Conservation (phyloP, 2,797 vertebrate genomes). For the Neosilurus mollespiculum region DNA sequence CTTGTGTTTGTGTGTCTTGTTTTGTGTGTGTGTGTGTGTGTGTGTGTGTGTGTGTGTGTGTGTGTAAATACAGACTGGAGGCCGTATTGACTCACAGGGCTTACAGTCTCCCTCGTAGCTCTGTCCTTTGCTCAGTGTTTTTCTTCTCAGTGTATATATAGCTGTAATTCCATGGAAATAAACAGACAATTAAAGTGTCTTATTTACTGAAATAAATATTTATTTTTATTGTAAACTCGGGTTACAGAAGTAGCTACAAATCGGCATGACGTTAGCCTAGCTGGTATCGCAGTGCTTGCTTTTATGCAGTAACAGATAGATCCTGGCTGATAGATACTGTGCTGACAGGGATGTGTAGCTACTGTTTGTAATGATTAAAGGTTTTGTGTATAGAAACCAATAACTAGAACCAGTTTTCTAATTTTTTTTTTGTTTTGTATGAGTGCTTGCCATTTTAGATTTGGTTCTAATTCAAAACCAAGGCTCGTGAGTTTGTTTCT, state of each 20-base stretch:
- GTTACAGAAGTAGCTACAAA: not conserved
- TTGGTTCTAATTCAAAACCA: no score
- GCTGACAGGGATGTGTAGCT: no score
- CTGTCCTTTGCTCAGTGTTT: not conserved
- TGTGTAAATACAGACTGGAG: slow-evolving; percentile 1
- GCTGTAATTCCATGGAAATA: not conserved
- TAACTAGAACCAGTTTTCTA: no score
- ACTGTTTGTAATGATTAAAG: no score
- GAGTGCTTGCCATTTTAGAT: no score
- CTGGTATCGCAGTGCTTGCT: no score
- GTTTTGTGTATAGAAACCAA: no score
- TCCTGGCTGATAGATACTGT: no score
- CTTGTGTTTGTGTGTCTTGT: not conserved
- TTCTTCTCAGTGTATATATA: not conserved
- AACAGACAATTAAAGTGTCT: not conserved
- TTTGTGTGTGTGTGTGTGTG: not conserved
- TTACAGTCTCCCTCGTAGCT: not conserved
- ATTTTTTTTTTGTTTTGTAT: no score
- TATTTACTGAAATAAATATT: not conserved
- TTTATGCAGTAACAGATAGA: no score
- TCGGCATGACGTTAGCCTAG: no score
- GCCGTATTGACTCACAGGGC: not conserved
- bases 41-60: not conserved
- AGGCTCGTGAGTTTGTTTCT: no score
- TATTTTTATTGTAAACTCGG: not conserved